Evolutionary conservation across 2,113 vertebrate species (phyloP), one percentile per base, ranked within the genome.

Genomic region (Leptodactylus fuscus): DNA sequence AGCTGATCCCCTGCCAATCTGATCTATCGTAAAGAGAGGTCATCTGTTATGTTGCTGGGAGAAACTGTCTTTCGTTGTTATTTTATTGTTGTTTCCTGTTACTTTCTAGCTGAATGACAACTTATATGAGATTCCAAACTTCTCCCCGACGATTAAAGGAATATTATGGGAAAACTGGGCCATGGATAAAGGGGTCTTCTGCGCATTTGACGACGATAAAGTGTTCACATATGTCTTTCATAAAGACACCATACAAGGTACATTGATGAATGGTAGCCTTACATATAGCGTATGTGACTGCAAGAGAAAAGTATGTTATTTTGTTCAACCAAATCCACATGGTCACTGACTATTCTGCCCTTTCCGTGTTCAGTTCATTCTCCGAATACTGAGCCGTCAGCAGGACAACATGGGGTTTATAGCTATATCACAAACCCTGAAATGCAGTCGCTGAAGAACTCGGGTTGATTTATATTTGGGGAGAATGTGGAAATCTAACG

Each of bases 111-210:
- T 95, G 58, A 96, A 94, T 75, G 94, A 96, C 71, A 90, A 89
- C 22, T 92, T 94, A 71, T 92, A 93, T 81, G 98, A 99, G 91
- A 97, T 99, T 89, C 96, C 97, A 81, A 92, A 96, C 88, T 97
- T 99, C 88, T 95, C 97, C 12, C 96, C 97, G 55, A 96, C 97
- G 79, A 96, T 97, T 91, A 98, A 95, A 88, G 96, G 97, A 88
- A 93, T 99, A 79, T 92, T 99, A 55, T 99, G 98, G 98, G 98
- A 99, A 91, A 97, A 96, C 91, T 98, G 96, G 95, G 93, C 94
- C 1, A 89, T 94, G 89, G 96, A 97, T 92, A 97, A 95, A 92
- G 95, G 95, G 48, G 95, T 97, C 87, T 98, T 99, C 91, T 92
- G 96, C 86, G 96, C 97, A 51, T 98, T 95, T 38, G 97, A 99